Evolutionary conservation across 1,140 invertebrate species (phyloP).

Genomic region (Venturia canescens): DNA sequence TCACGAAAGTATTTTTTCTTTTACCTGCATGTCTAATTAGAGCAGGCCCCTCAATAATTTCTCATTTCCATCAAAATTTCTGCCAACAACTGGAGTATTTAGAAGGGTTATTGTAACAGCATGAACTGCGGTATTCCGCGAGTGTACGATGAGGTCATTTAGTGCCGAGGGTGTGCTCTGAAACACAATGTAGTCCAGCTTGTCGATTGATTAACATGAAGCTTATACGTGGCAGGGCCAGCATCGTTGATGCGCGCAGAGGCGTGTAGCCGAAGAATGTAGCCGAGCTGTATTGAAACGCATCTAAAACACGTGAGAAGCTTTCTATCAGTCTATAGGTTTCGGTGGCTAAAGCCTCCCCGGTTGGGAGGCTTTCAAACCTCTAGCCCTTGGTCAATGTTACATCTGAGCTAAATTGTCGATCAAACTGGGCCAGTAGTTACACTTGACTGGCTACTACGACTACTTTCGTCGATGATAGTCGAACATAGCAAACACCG

Average conservation of each 20-base stretch:
- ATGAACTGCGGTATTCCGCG: no score
- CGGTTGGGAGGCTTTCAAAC: not conserved
- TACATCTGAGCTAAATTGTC: slow-evolving; percentile 24
- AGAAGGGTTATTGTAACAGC: no score
- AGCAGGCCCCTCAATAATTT: no score
- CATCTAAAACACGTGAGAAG: slow-evolving; percentile 19
- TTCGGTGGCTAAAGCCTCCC: not conserved
- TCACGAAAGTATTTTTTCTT: no score
- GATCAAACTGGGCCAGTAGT: slow-evolving; percentile 23
- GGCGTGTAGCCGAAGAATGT: not conserved
- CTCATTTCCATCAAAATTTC: no score
- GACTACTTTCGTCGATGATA: slow-evolving; percentile 5
- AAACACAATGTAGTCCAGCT: not conserved
- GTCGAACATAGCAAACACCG: slow-evolving; percentile 30
- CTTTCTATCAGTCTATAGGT: not conserved
- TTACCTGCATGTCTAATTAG: no score
- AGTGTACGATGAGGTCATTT: no score
- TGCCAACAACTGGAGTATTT: no score
- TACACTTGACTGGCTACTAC: not conserved
- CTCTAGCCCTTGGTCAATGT: not conserved
- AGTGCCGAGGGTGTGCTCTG: no score
- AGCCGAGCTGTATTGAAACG: slow-evolving; percentile 14
- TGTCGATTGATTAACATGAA: not conserved
- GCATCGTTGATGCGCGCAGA: not conserved
- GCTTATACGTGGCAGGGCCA: not conserved